Evolutionary conservation across 2,797 vertebrate species (phyloP).

Genomic region (Halcyon smyrnensis): DNA sequence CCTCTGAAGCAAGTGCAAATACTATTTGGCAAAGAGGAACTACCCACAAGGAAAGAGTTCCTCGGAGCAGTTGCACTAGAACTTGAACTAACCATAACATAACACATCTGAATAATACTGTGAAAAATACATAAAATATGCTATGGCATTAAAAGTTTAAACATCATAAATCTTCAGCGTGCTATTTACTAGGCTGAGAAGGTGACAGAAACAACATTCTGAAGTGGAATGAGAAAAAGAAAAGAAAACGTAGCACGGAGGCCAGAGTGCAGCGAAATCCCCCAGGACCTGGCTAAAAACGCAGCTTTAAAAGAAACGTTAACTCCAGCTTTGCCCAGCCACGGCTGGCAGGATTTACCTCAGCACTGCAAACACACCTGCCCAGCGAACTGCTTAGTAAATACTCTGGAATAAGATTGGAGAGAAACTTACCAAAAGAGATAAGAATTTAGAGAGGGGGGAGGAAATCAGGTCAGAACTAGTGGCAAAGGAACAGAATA

Average conservation of each 20-base stretch:
- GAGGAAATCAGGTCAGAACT: neutral
- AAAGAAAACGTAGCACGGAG: neutral
- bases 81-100: slow-evolving; percentile 58
- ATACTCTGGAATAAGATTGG: neutral
- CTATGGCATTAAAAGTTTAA: slow-evolving; percentile 1
- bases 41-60: slow-evolving; percentile 38
- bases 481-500: neutral
- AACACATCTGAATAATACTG: slow-evolving; percentile 44
- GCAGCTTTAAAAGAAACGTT: neutral
- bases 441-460: neutral
- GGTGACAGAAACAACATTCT: slow-evolving; percentile 68
- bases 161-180: slow-evolving; percentile 10
- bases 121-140: neutral
- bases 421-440: neutral
- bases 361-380: neutral
- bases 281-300: neutral
- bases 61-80: neutral
- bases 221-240: slow-evolving; percentile 41
- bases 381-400: neutral
- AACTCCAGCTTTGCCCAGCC: neutral
- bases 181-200: slow-evolving; percentile 44
- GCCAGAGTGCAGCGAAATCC: neutral
- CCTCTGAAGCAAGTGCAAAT: slow-evolving; percentile 59
- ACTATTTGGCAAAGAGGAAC: slow-evolving; percentile 18
- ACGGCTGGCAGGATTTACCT: neutral